phyloP scores from a whole-genome alignment of 2,797 vertebrate genomes.

The Crenuchus spilurus region DNA sequence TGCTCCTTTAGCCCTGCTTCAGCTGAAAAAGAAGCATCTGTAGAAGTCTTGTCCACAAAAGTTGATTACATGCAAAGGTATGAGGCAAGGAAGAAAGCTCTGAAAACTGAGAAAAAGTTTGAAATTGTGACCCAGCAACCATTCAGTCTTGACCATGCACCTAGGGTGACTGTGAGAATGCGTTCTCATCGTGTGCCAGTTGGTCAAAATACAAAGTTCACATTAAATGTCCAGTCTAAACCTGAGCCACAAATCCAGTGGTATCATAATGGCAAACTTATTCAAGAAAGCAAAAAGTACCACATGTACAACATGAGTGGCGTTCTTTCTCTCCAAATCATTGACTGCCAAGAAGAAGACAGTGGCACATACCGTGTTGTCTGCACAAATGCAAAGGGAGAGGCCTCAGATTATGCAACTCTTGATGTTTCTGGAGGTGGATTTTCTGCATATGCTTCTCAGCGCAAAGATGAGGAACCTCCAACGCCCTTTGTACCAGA shows the following conservation, averaged over 20 bases:
- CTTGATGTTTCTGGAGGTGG: slow-evolving; percentile 89
- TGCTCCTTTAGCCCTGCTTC: slow-evolving; percentile 81
- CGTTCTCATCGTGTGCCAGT: slow-evolving; percentile 91
- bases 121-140: slow-evolving; percentile 90
- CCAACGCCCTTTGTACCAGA: slow-evolving; percentile 85
- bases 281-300: slow-evolving; percentile 87
- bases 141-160: slow-evolving; percentile 92
- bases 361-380: slow-evolving; percentile 93
- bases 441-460: slow-evolving; percentile 85
- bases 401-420: slow-evolving; percentile 94
- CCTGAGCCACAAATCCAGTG: slow-evolving; percentile 90
- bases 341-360: slow-evolving; percentile 88
- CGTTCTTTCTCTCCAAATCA: slow-evolving; percentile 92
- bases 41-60: slow-evolving; percentile 83
- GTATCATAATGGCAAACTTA: slow-evolving; percentile 92
- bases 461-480: slow-evolving; percentile 87
- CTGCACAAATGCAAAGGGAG: slow-evolving; percentile 91
- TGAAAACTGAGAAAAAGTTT: slow-evolving; percentile 89
- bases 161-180: slow-evolving; percentile 94
- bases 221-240: slow-evolving; percentile 92
- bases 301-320: slow-evolving; percentile 89
- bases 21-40: slow-evolving; percentile 80
- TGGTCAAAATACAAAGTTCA: slow-evolving; percentile 89
- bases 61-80: slow-evolving; percentile 95
- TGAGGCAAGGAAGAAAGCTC: slow-evolving; percentile 91